These are phyloP conservation scores for Parapristionchus giblindavisi DNA, from an alignment of 2,888 invertebrate genomes.

Conservation along the genomic window DNA sequence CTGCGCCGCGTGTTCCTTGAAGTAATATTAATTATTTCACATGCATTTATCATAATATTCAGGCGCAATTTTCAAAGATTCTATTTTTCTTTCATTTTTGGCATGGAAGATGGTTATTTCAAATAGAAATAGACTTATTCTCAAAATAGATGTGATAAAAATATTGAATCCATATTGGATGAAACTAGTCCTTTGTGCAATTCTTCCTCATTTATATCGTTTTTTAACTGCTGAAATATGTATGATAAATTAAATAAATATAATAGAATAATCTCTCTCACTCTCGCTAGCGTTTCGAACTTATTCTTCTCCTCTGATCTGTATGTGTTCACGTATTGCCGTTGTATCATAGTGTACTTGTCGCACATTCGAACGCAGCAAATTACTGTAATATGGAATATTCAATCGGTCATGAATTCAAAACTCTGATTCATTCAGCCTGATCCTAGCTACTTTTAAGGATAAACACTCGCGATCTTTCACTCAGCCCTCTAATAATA, in stretches of 20 bases:
- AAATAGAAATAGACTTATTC: not conserved
- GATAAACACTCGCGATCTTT: too few species aligned
- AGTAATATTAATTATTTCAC: not conserved
- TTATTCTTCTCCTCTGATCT: conserved; percentile 58
- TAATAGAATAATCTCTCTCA: conserved; percentile 27
- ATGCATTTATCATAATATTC: not conserved
- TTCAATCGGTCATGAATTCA: too few species aligned
- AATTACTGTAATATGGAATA: conserved; percentile 50
- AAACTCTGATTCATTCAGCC: too few species aligned
- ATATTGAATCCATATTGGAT: too few species aligned
- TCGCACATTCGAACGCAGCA: conserved; percentile 62
- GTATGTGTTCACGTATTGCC: conserved; percentile 62
- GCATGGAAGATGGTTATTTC: too few species aligned
- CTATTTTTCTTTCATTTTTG: too few species aligned
- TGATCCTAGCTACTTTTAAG: too few species aligned
- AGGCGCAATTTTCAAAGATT: not conserved
- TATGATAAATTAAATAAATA: not conserved
- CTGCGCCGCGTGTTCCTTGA: conserved; percentile 57
- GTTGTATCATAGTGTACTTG: conserved; percentile 63
- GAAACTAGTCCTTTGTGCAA: too few species aligned
- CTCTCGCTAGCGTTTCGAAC: conserved; percentile 60
- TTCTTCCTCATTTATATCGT: too few species aligned
- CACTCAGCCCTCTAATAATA: too few species aligned
- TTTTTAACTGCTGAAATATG: too few species aligned
- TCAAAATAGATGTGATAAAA: too few species aligned